Base-by-base conservation (phyloP, 2,888 invertebrate species). In the Andrena camellia region DNA sequence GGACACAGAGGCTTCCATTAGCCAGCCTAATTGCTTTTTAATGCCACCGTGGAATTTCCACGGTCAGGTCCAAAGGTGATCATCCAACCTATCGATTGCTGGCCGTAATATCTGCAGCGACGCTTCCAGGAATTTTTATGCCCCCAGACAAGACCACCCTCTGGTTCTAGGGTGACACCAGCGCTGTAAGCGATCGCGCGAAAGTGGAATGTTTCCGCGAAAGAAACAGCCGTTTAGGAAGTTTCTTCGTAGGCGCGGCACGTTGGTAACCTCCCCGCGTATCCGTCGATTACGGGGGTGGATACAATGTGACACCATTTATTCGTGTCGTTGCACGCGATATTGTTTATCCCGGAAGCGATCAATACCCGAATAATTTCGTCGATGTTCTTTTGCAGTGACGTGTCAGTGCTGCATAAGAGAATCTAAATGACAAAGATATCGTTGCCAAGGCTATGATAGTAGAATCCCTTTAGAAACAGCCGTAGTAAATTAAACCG, bases 21-120 rank as follows among this genome's bases (percentile, higher is more conserved):
- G 77, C 68, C 54, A 6, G 50, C 62, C 85, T 90, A 89, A 90
- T 90, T 84, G 85, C 72, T 86, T 90, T 90, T 89, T 90, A 89
- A 90, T 89, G 89, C 84, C 84, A 74, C 80, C 64, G 67, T 62
- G 80, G 78, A 85, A 84, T 86, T 83, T 79, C 35, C 68, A 33
- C 48, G n/a, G 26, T 59, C 59, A 57, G 71, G 67, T 67, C 72
- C 76, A 74, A 57, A 66, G 78, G 52, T 54, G 71, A 81, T 76
- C 63, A 50, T 26, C 72, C 64, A 54, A 54, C 23, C 10, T 50
- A 60, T 84, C 81, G 81, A 87, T 84, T 78, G 72, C 4, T 79
- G 78, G 70, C 31, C 59, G 50, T 81, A 79, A 86, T 70, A 73
- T 75, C 71, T 26, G 35, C 60, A 64, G 48, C 42, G 60, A 78